Percentiles rank a stretch among this genome's conserved stretches.
These are phyloP conservation scores for Rynchops niger DNA, from an alignment of 2,113 vertebrate species.

Conservation along the genomic window DNA sequence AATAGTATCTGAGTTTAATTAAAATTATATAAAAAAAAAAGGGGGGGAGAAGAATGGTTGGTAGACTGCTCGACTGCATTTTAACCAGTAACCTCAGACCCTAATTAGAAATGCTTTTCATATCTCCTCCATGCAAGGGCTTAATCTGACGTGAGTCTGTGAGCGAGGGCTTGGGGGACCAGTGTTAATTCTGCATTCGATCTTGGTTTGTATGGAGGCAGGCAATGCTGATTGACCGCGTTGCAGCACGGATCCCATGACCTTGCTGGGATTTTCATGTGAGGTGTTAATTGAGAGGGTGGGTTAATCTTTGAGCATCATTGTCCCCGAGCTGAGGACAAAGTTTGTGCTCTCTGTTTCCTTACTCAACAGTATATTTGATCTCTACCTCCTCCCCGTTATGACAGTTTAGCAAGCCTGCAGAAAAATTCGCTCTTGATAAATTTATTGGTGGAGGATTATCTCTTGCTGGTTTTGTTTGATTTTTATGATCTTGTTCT, in stretches of 20 bases:
- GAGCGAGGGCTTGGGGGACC: slow-evolving; percentile 84
- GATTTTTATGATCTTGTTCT: slow-evolving; percentile 60
- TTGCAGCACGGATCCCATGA: slow-evolving; percentile 84
- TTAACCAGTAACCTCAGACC: slow-evolving; percentile 93
- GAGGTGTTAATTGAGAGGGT: slow-evolving; percentile 97
- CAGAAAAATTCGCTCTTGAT: slow-evolving; percentile 67
- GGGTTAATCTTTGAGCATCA: slow-evolving; percentile 86
- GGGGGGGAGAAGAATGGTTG: slow-evolving; percentile 82
- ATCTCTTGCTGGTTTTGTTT: slow-evolving; percentile 65
- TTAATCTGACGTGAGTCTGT: slow-evolving; percentile 89
- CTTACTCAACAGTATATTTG: slow-evolving; percentile 74
- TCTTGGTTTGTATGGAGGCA: slow-evolving; percentile 84
- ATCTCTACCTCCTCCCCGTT: slow-evolving; percentile 70
- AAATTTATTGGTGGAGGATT: slow-evolving; percentile 69
- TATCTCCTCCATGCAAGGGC: slow-evolving; percentile 91
- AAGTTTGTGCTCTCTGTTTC: slow-evolving; percentile 78
- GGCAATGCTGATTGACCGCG: slow-evolving; percentile 86
- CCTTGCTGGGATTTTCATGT: slow-evolving; percentile 89
- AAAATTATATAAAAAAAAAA: slow-evolving; percentile 92
- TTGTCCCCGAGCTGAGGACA: slow-evolving; percentile 85
- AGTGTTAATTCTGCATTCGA: slow-evolving; percentile 92
- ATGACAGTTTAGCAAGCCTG: slow-evolving; percentile 61
- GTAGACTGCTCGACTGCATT: slow-evolving; percentile 89
- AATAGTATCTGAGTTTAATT: slow-evolving; percentile 95
- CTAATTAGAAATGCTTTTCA: slow-evolving; percentile 94